These are phyloP conservation scores for Garra rufa DNA, from an alignment of 2,113 vertebrate species.

Conservation along the genomic window DNA sequence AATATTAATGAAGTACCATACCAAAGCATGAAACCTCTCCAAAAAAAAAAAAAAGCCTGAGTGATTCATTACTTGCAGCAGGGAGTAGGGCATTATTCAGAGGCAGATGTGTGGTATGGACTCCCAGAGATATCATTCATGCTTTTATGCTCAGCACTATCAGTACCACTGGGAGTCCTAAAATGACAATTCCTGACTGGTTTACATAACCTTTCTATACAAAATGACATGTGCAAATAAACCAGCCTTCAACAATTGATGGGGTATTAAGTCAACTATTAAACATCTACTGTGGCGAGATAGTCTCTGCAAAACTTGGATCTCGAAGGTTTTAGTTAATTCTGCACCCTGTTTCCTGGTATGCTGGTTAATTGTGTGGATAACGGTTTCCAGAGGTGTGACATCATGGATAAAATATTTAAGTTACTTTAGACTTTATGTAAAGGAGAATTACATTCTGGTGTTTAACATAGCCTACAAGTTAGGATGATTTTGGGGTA, in stretches of 20 bases:
- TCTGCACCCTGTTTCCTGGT: neutral
- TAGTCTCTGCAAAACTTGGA: neutral
- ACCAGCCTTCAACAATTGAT: conserved; percentile 36
- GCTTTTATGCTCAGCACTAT: conserved; percentile 68
- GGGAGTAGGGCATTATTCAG: conserved; percentile 67
- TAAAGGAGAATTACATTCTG: no score
- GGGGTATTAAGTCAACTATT: neutral
- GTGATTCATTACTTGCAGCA: conserved; percentile 60
- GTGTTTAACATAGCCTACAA: no score
- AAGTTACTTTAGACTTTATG: neutral
- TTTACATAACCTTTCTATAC: conserved; percentile 76
- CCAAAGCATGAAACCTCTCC: conserved; percentile 67
- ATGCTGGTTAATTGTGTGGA: neutral
- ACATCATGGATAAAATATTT: neutral
- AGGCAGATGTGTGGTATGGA: conserved; percentile 75
- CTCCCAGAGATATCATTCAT: conserved; percentile 76
- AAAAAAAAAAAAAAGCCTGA: neutral
- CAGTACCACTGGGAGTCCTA: conserved; percentile 64
- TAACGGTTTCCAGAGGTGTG: neutral
- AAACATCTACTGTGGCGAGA: neutral
- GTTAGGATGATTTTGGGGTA: no score
- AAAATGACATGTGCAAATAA: conserved; percentile 73
- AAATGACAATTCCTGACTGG: conserved; percentile 72
- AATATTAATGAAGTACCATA: conserved; percentile 14
- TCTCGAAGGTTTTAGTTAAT: neutral